These are phyloP conservation scores for Napeogenes inachia DNA, from an alignment of 2,888 invertebrate species.

Conservation along the genomic window DNA sequence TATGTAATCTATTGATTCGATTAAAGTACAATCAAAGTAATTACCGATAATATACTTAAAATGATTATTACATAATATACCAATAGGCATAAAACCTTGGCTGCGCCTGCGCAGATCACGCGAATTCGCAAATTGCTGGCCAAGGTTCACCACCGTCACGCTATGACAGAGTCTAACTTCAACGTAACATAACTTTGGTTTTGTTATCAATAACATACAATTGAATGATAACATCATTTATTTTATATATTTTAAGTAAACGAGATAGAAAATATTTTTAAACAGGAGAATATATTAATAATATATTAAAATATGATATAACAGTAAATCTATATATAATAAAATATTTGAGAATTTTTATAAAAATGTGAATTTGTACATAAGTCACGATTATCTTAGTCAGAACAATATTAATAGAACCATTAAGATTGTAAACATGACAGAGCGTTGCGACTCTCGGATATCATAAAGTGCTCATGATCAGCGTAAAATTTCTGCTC, in stretches of 20 bases:
- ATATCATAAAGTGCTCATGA: slow-evolving; percentile 40
- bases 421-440: slow-evolving; percentile 30
- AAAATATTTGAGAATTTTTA: too few species aligned
- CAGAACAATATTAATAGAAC: too few species aligned
- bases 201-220: neutral
- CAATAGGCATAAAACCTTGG: slow-evolving; percentile 20
- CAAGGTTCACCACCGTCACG: slow-evolving; percentile 35
- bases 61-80: slow-evolving; percentile 5
- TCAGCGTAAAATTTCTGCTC: slow-evolving; percentile 60
- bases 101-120: slow-evolving; percentile 29
- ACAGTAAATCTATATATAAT: too few species aligned
- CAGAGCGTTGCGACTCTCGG: slow-evolving; percentile 18
- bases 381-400: too few species aligned
- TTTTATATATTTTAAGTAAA: too few species aligned
- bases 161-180: slow-evolving; percentile 22
- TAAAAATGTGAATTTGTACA: too few species aligned
- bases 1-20: neutral
- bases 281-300: too few species aligned
- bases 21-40: neutral
- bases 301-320: too few species aligned
- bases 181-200: neutral
- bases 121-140: slow-evolving; percentile 31
- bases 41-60: slow-evolving; percentile 1
- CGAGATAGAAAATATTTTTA: neutral
- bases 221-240: neutral